A percentile compares a stretch with the other conserved stretches of the same genome.
Evolutionary conservation across 2,797 vertebrate species (phyloP).

Genomic region (Sebastes umbrosus): DNA sequence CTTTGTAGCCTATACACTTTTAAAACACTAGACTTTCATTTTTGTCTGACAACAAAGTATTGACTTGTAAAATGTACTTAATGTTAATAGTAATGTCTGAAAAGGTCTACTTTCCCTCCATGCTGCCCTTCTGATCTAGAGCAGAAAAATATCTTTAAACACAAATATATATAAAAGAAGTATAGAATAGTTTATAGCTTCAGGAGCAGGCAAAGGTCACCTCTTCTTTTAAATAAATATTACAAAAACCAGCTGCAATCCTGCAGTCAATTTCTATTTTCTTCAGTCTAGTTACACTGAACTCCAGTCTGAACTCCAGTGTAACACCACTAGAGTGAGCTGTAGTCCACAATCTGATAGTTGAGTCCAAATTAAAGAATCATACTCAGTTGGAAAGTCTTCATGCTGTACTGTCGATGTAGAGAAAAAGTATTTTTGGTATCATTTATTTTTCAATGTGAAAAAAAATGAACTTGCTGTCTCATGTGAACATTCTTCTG

Average conservation of each 20-base stretch:
- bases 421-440: slow-evolving; percentile 17
- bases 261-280: not conserved
- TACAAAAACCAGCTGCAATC: not conserved
- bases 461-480: slow-evolving; percentile 5
- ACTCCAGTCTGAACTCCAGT: not conserved
- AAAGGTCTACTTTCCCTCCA: not conserved
- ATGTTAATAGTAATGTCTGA: not conserved
- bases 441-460: slow-evolving; percentile 12
- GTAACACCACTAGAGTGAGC: slow-evolving; percentile 28
- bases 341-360: not conserved
- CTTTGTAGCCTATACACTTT: not conserved
- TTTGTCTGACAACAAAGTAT: not conserved
- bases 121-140: not conserved
- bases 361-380: not conserved
- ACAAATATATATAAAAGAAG: not conserved
- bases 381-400: not conserved
- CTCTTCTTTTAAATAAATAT: not conserved
- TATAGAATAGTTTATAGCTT: not conserved
- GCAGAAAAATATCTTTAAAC: not conserved
- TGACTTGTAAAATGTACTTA: not conserved
- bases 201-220: not conserved
- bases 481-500: slow-evolving; percentile 33
- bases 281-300: not conserved
- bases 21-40: not conserved
- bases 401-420: slow-evolving; percentile 1